phyloP scores from a whole-genome alignment of 2,797 vertebrate genomes.

The Garrulus glandarius region DNA sequence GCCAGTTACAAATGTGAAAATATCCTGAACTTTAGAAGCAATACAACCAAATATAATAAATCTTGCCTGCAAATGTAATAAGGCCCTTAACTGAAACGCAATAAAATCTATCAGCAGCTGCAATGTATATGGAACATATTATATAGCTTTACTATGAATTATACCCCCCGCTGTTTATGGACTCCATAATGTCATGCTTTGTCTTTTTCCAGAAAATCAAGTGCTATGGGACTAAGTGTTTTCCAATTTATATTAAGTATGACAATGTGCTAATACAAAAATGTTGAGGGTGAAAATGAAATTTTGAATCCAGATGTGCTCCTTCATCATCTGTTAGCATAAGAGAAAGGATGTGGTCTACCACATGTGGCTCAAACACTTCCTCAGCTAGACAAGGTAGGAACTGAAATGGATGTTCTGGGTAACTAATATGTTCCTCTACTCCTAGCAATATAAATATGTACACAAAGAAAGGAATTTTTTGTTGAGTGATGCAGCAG shows the following conservation, averaged over 20 bases:
- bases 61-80: conserved; percentile 75
- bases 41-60: conserved; percentile 78
- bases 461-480: background rate
- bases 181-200: conserved; percentile 75
- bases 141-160: conserved; percentile 75
- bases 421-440: conserved; percentile 39
- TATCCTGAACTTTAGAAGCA: conserved; percentile 71
- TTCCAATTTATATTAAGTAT: conserved; percentile 71
- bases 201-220: conserved; percentile 68
- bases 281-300: conserved; percentile 72
- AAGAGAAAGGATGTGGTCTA: conserved; percentile 65
- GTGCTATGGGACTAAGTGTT: conserved; percentile 48
- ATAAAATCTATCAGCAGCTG: conserved; percentile 82
- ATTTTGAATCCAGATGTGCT: conserved; percentile 78
- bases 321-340: conserved; percentile 59
- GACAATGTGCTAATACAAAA: conserved; percentile 74
- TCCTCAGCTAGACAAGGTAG: conserved; percentile 59
- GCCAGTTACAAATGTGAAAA: conserved; percentile 76
- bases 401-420: conserved; percentile 51
- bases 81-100: conserved; percentile 73
- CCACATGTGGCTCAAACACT: conserved; percentile 63
- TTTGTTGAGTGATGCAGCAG: background rate
- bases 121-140: conserved; percentile 76
- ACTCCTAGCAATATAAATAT: background rate
- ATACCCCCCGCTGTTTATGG: conserved; percentile 71